Base-by-base conservation (phyloP, 1,140 invertebrate genomes). In the Drosophila varians region DNA sequence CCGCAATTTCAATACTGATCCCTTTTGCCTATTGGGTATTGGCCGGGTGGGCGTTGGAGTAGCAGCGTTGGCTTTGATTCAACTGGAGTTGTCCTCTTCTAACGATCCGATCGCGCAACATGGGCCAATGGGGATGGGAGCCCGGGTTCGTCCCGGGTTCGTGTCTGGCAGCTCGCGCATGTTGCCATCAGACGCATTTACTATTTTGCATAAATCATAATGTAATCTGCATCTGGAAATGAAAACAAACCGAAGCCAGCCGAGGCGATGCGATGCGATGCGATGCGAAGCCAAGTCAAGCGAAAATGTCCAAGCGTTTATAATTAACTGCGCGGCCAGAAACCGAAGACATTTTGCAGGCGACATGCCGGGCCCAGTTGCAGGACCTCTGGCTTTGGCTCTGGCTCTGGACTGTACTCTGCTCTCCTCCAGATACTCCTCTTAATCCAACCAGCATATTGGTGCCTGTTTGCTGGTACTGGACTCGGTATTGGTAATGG, bases 131-230 rank as follows among this genome's bases (percentile, higher is more conserved):
- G 61, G 25, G 36, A 47, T 16, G 36, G 16, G 36, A 38, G 36
- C 36, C n/a, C n/a, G 1, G 36, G 49, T 18, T 19, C 14, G 23
- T 21, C 68, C 68, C 19, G 40, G 46, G 45, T 47, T 60, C 62
- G 48, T 66, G 61, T 72, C 48, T 56, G 70, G 53, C 49, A 74
- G 56, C 64, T 66, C 77, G 78, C 79, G 69, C 88, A 86, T 90
- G 88, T 90, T 90, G 77, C 88, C 84, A 83, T 90, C 89, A 90
- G 78, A 86, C 74, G 79, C 68, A 86, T 90, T 90, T 86, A 89
- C 89, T 90, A 90, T 90, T 90, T 86, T 90, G 89, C 89, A 90
- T 90, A 90, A 90, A 90, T 90, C 89, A 90, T 90, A 90, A 89
- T 90, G 89, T 90, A 90, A 90, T 90, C 89, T 90, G 80, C 89